Evolutionary conservation across 1,140 invertebrate species (phyloP), one percentile per base, ranked within the genome.

Genomic region (Drosophila ambigua): DNA sequence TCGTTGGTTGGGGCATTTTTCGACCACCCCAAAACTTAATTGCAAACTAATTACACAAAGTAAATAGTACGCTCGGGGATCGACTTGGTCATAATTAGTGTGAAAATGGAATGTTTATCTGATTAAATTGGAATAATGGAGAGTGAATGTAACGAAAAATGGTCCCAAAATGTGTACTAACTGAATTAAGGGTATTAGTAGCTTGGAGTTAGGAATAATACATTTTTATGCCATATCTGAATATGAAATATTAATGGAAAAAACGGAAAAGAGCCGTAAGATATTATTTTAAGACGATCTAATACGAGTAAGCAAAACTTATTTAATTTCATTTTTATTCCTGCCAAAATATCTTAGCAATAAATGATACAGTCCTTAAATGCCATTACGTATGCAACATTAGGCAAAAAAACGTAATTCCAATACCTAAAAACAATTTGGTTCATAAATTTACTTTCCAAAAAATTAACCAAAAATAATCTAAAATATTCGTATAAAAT

Each of bases 21-120:
- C 45, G 41, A 51, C 46, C 46, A 41, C 39, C 51, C 68, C 23
- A 9, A 51, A 52, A 44, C 57, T 79, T 88, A 88, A 87, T 87
- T 87, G 81, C 79, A 72, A 79, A 76, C 71, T 87, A 87, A 87
- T 87, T 88, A 88, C 72, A 64, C 44, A 52, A 23, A 59, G 75
- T 58, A 88, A 88, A 88, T 55, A 88, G 8, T 39, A 20, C 44
- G 15, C 20, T 50, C 11, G n/a, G 55, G 55, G 53, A 45, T 49
- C 50, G 71, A 67, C 35, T 39, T 39, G 44, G 53, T 41, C 35
- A 49, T 67, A 75, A 75, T 75, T 66, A 66, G 48, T 66, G 54
- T 54, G 50, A 60, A 67, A 75, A 51, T 67, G 45, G 54, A 51
- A 43, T 54, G 9, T 45, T 68, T 81, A 46, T 61, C n/a, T 52